Percentiles rank a stretch among this genome's conserved stretches.
Conservation (phyloP, 2,797 vertebrate species). For the Numenius phaeopus region DNA sequence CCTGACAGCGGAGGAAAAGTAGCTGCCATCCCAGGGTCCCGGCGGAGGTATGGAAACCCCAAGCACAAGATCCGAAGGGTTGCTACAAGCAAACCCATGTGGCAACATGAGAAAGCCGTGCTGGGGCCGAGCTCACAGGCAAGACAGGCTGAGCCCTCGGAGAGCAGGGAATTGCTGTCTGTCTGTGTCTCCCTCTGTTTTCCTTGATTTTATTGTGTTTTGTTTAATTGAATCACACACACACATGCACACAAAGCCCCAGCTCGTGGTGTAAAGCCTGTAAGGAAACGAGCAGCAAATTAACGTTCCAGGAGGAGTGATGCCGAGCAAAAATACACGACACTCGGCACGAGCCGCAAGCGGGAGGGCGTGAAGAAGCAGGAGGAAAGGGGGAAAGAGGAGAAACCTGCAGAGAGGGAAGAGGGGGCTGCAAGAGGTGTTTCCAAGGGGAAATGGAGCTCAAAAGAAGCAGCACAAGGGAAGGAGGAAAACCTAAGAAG, state of each 20-base stretch:
- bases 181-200: constrained; percentile 41
- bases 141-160: constrained; percentile 9
- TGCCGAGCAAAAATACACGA: background rate
- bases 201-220: constrained; percentile 67
- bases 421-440: background rate
- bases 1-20: background rate
- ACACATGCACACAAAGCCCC: constrained; percentile 56
- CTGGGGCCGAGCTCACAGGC: background rate
- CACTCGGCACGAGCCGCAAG: background rate
- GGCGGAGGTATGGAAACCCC: background rate
- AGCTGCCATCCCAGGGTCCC: background rate
- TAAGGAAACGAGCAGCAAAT: constrained; percentile 67
- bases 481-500: background rate
- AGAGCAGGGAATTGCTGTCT: constrained; percentile 41
- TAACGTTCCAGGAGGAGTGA: constrained; percentile 37
- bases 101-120: constrained; percentile 19
- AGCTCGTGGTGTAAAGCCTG: constrained; percentile 30
- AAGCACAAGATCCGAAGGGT: background rate
- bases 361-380: background rate
- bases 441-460: background rate
- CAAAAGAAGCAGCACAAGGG: background rate
- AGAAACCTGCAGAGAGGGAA: background rate
- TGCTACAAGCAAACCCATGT: constrained; percentile 38
- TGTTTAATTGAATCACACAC: constrained; percentile 75
- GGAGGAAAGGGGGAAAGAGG: background rate